A percentile compares a stretch with the other conserved stretches of the same genome.
phyloP scores from a whole-genome alignment of 2,888 invertebrate species.

The Ormyrus nitidulus region DNA sequence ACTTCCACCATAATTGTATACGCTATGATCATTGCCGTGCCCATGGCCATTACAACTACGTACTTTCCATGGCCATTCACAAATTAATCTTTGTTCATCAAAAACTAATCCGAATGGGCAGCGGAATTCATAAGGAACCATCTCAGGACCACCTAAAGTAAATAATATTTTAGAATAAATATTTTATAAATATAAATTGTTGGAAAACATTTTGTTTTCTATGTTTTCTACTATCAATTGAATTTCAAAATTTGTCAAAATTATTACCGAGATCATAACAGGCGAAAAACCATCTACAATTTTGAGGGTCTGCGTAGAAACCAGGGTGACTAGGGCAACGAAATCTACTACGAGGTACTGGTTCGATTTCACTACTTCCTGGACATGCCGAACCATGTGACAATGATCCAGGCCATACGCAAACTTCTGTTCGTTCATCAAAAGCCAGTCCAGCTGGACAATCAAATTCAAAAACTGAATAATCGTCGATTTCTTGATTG shows the following conservation, averaged over 20 bases:
- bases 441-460: constrained; percentile 87
- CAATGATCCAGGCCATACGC: constrained; percentile 87
- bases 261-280: constrained; percentile 83
- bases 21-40: constrained; percentile 76
- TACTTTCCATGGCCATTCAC: constrained; percentile 90
- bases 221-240: not conserved
- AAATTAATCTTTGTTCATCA: constrained; percentile 82
- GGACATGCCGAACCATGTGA: constrained; percentile 84
- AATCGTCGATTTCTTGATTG: constrained; percentile 84
- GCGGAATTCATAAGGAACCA: constrained; percentile 86
- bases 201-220: not conserved
- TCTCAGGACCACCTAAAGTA: constrained; percentile 68
- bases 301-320: constrained; percentile 88
- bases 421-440: constrained; percentile 85
- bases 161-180: constrained; percentile 12
- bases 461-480: constrained; percentile 88
- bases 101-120: constrained; percentile 89
- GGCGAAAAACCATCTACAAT: constrained; percentile 90
- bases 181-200: not conserved
- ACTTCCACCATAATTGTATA: constrained; percentile 63
- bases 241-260: not conserved
- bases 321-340: constrained; percentile 83
- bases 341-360: constrained; percentile 82
- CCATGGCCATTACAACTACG: constrained; percentile 79
- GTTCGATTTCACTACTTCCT: constrained; percentile 87